Conservation (phyloP, 2,888 invertebrate species). For the Blastobasis lacticolella region DNA sequence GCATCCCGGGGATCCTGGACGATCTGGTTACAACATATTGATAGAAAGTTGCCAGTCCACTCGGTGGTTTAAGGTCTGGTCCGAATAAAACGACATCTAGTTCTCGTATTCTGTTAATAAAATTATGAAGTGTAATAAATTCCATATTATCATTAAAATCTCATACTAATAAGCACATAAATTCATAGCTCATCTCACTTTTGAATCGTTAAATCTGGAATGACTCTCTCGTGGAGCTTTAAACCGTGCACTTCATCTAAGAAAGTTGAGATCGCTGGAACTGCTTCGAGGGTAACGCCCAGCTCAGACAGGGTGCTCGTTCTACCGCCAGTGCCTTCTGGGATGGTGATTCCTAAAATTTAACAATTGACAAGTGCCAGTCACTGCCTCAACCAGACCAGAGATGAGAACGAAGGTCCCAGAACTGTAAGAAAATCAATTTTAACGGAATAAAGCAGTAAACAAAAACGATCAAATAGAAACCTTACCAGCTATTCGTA, state of each 20-base stretch:
- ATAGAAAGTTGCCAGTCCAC: constrained; percentile 32
- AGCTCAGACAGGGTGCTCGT: constrained; percentile 17
- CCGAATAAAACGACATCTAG: constrained; percentile 15
- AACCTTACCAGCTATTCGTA: neutral
- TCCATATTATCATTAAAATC: neutral
- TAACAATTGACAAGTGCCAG: neutral
- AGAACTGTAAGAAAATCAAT: neutral
- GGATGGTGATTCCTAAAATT: constrained; percentile 13
- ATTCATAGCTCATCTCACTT: constrained; percentile 14
- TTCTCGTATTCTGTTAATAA: constrained; percentile 16
- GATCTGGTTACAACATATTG: too few relatives aligned
- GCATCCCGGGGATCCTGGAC: too few relatives aligned
- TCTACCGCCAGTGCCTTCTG: constrained; percentile 6
- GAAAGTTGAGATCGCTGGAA: constrained; percentile 11
- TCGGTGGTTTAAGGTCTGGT: constrained; percentile 15
- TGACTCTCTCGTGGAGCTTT: constrained; percentile 10
- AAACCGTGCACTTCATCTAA: constrained; percentile 16
- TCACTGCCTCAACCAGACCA: neutral
- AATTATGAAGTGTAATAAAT: neutral
- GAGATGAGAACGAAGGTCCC: neutral
- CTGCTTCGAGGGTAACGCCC: constrained; percentile 13
- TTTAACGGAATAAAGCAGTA: neutral
- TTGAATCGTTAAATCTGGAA: constrained; percentile 16
- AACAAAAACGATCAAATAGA: neutral
- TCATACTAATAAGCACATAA: neutral